Base-by-base conservation (phyloP, 2,888 invertebrate species). In the Neoitamus cyanurus region DNA sequence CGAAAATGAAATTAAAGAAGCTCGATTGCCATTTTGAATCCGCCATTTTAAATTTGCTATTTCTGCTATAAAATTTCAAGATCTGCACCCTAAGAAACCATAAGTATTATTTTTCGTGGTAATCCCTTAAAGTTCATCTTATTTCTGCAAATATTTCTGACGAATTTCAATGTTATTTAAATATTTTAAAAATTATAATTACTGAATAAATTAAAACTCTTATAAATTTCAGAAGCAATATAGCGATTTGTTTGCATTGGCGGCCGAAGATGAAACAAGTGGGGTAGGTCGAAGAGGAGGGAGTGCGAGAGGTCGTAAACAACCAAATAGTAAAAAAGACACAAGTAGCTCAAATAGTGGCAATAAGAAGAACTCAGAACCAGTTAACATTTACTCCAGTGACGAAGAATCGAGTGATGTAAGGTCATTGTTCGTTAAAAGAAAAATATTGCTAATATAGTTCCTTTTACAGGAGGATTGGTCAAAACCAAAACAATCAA, bases 401-500 rank as follows among this genome's bases (percentile, higher is more conserved):
- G 96, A 96, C 90, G 96, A 96, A 88, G 96, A 96, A 88, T 94
- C 93, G 88, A 97, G 96, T 90, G 97, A 97, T 94, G 95, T 95
- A 90, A 91, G 90, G 89, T 20, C 13, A n/a, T 31, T 28, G 20
- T 15, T 15, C 11, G 7, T 28, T 15, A n/a, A 34, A 77, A 15
- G n/a, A 20, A n/a, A n/a, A 30, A 30, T 25, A 15, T 20, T 20
- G 28, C 20, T 80, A 69, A 37, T 30, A 73, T 37, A 46, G 13
- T 84, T 80, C 11, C 75, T 48, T 80, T 86, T 89, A 89, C 87
- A 98, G 90, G 98, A 98, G 92, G 97, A 97, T 92, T 95, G 97
- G 90, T 95, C 96, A 30, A 97, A 97, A 92, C 96, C 96, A 88
- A 97, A 97, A 92, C 96, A 96, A 92, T 95, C 96, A 86, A 98